Evolutionary conservation across 1,140 invertebrate genomes (phyloP).

Genomic region (Drosophila carrolli): DNA sequence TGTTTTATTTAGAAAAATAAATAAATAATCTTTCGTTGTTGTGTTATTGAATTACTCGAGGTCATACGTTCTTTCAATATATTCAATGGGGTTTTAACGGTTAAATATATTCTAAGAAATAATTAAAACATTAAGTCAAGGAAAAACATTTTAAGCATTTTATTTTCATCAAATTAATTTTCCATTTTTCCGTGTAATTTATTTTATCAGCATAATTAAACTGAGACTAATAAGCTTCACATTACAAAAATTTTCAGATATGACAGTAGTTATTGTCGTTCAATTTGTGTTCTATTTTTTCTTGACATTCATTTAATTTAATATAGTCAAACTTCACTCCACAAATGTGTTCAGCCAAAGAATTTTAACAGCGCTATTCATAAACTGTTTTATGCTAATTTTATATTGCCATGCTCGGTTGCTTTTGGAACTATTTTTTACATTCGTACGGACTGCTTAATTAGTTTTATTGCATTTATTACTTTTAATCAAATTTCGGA

Average conservation of each 20-base stretch:
- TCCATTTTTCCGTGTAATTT: background rate
- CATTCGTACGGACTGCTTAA: background rate
- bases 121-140: no score
- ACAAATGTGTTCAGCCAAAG: background rate
- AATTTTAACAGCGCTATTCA: background rate
- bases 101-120: no score
- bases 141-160: no score
- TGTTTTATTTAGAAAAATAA: no score
- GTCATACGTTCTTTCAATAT: no score
- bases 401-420: background rate
- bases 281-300: background rate
- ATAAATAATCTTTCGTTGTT: no score
- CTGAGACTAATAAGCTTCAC: background rate
- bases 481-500: slow-evolving; percentile 23
- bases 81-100: no score
- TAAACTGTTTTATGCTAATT: background rate
- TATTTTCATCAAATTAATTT: no score
- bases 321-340: background rate
- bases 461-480: slow-evolving; percentile 4
- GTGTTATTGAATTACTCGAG: no score
- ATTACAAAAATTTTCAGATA: no score
- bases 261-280: no score
- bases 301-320: no score
- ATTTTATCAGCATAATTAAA: background rate
- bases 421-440: background rate